These are phyloP conservation scores for Euzophera pinguis DNA, from an alignment of 2,888 invertebrate genomes.

Conservation along the genomic window DNA sequence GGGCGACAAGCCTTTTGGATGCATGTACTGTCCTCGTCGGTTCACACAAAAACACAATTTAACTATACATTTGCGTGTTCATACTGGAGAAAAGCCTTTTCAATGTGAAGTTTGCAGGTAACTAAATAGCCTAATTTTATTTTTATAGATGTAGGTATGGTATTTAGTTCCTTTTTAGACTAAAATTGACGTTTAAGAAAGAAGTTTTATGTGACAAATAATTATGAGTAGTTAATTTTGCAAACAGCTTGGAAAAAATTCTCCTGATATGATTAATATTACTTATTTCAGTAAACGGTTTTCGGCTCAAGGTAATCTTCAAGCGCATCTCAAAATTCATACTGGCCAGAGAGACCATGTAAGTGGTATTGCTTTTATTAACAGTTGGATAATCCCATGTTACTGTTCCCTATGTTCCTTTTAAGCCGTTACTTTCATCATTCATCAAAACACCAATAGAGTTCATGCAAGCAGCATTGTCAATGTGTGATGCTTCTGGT, in stretches of 20 bases:
- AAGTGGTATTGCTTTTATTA: too few relatives aligned
- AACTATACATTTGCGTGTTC: conserved; percentile 79
- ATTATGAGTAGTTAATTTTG: too few relatives aligned
- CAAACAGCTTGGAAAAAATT: background rate
- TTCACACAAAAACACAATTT: conserved; percentile 82
- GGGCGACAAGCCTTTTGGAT: conserved; percentile 79
- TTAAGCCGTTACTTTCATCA: too few relatives aligned
- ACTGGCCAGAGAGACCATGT: conserved; percentile 81
- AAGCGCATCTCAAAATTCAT: conserved; percentile 82
- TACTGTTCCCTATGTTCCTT: too few relatives aligned
- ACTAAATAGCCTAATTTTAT: background rate
- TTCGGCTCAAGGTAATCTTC: conserved; percentile 81
- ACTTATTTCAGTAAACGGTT: conserved; percentile 75
- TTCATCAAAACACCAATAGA: too few relatives aligned
- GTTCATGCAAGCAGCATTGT: too few relatives aligned
- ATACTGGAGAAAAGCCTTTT: conserved; percentile 81
- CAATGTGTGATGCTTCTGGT: too few relatives aligned
- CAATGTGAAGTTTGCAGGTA: conserved; percentile 82
- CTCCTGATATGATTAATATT: background rate
- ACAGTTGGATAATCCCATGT: too few relatives aligned
- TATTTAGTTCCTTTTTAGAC: too few relatives aligned
- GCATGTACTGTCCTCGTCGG: conserved; percentile 76
- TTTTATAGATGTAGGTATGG: too few relatives aligned
- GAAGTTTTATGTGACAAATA: too few relatives aligned
- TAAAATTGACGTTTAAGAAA: too few relatives aligned